Evolutionary conservation across 2,888 invertebrate genomes (phyloP).

Genomic region (Notodonta dromedarius): DNA sequence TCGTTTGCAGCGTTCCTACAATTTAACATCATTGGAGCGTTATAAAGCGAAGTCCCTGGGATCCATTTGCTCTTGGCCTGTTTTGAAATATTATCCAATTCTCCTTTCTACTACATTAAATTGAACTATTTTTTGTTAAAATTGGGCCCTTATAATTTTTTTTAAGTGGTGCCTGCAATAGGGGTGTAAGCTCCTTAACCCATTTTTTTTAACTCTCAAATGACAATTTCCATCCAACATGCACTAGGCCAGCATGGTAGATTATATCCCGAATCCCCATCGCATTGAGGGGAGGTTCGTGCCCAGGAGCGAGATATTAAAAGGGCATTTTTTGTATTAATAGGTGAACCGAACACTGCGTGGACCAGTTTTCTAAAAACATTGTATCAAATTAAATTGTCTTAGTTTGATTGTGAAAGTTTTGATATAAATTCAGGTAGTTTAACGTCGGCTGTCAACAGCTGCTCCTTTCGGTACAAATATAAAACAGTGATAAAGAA

Average conservation of each 20-base stretch:
- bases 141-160: no score
- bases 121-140: no score
- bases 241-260: no score
- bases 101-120: no score
- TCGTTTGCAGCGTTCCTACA: constrained; percentile 38
- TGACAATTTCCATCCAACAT: no score
- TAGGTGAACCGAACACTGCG: background rate
- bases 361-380: constrained; percentile 1
- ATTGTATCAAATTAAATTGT: constrained; percentile 2
- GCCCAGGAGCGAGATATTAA: no score
- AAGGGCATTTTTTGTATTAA: background rate
- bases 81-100: constrained; percentile 43
- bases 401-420: constrained; percentile 7
- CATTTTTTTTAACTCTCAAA: no score
- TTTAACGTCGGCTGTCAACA: background rate
- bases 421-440: background rate
- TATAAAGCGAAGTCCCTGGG: constrained; percentile 43
- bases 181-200: no score
- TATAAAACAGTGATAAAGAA: background rate
- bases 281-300: no score
- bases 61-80: constrained; percentile 42
- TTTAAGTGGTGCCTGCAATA: no score
- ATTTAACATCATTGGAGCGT: constrained; percentile 47
- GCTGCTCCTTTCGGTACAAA: background rate
- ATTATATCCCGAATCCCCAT: no score